Percentiles rank a stretch among this genome's conserved stretches.
phyloP scores from a whole-genome alignment of 2,797 vertebrate genomes.

The Acrocephalus scirpaceus region DNA sequence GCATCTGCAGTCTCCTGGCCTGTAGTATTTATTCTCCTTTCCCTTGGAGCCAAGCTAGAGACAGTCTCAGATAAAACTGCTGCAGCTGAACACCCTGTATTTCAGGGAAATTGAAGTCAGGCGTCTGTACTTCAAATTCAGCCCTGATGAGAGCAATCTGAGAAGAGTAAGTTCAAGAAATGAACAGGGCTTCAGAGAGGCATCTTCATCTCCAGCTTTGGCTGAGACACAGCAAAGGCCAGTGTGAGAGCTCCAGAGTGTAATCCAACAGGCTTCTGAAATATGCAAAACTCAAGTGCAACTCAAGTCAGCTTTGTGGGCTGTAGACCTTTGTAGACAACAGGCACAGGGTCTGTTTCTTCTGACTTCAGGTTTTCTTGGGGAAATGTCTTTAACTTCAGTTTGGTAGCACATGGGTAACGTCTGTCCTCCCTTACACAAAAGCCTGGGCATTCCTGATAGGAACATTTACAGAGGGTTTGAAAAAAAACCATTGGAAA shows the following conservation, averaged over 20 bases:
- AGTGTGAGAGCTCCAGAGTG: not conserved
- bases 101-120: not conserved
- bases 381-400: not conserved
- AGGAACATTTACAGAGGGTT: not conserved
- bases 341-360: not conserved
- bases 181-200: not conserved
- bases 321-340: not conserved
- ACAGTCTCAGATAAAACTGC: constrained; percentile 25
- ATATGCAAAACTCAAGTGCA: not conserved
- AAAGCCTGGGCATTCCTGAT: not conserved
- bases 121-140: not conserved
- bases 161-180: not conserved
- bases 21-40: not conserved
- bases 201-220: not conserved
- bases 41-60: constrained; percentile 22
- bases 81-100: not conserved
- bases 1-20: constrained; percentile 45
- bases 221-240: not conserved
- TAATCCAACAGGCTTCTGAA: not conserved
- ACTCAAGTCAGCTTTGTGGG: not conserved
- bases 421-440: not conserved
- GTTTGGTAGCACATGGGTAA: not conserved
- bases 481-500: not conserved
- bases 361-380: not conserved
- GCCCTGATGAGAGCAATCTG: not conserved